Base-by-base conservation (phyloP, 2,113 vertebrate genomes). In the Tachuris rubrigastra region DNA sequence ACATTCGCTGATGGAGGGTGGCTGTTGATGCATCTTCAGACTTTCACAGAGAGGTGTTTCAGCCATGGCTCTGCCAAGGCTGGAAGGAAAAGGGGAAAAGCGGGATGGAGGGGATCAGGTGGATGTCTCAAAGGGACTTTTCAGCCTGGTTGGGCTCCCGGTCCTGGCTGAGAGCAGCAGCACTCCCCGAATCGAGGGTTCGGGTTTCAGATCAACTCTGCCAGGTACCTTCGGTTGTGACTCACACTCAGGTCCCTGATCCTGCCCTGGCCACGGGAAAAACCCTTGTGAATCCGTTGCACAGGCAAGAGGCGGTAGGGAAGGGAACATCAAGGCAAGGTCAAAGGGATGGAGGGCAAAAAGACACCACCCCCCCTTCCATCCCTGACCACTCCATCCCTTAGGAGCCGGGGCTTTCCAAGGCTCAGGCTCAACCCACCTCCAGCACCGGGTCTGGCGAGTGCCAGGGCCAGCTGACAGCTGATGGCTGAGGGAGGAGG, bases 401-500 rank as follows among this genome's bases (percentile, higher is more conserved):
- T 87, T 65, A 12, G 7, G 42, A 91, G 8, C 28, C 8, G 35
- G 72, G 33, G 79, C 17, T 95, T 92, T 42, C 55, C 33, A 16
- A n/a, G 33, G 56, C 66, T 95, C 49, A 20, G 30, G 27, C 39
- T 86, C 59, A 46, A 31, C 55, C 56, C 74, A 47, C 69, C 73
- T 72, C 65, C 90, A 55, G 14, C 23, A 1, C 42, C 4, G 72
- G 76, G 28, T 81, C 78, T 90, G 71, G 46, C 5, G 8, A 93
- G 55, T 2, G 24, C 89, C 84, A 87, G 78, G 85, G 74, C 92
- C 96, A 92, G 90, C 89, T 97, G 93, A 89, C 89, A 95, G 86
- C 94, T 93, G 91, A 96, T 66, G 94, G 81, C 14, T 85, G 87
- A 95, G 92, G 78, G 62, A 93, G 89, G 96, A 97, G 83, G 97